These are phyloP conservation scores for Drosophila mercatorum DNA, from an alignment of 2,888 invertebrate genomes.

Conservation along the genomic window DNA sequence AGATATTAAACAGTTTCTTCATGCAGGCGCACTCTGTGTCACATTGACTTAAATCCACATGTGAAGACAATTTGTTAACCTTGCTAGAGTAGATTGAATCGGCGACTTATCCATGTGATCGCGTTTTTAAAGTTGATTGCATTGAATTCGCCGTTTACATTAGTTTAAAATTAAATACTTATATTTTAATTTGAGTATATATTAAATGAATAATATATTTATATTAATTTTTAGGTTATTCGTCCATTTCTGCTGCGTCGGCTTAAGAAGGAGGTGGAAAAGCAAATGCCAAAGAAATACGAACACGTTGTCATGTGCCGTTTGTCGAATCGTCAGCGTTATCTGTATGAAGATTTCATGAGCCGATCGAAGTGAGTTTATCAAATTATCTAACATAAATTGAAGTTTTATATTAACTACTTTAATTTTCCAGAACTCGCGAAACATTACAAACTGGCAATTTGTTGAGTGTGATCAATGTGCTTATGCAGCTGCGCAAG, in stretches of 20 bases:
- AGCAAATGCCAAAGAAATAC: conserved; percentile 98
- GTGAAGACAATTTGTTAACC: conserved; percentile 72
- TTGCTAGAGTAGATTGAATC: conserved; percentile 60
- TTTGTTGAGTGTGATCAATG: conserved; percentile 97
- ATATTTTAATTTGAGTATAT: background rate
- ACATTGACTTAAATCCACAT: conserved; percentile 49
- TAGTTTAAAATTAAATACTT: background rate
- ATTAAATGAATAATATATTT: background rate
- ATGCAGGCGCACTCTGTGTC: conserved; percentile 74
- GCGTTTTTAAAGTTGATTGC: conserved; percentile 29
- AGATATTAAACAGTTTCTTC: too few relatives aligned
- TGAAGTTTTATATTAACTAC: background rate
- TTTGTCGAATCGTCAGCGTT: conserved; percentile 97
- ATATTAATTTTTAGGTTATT: conserved; percentile 87
- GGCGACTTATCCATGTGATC: conserved; percentile 67
- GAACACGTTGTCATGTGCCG: conserved; percentile 97
- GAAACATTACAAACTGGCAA: conserved; percentile 97
- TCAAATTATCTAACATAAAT: background rate
- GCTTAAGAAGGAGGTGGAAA: conserved; percentile 97
- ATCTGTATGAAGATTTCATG: conserved; percentile 99
- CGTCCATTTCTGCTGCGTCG: conserved; percentile 96
- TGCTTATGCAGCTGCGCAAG: conserved; percentile 98
- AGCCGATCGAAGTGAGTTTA: conserved; percentile 93
- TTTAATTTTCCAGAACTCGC: conserved; percentile 89
- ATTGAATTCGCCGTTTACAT: conserved; percentile 66